Base-by-base conservation (phyloP, 92 coral and sea anemone genomes). In the Zoanthus gigantus region DNA sequence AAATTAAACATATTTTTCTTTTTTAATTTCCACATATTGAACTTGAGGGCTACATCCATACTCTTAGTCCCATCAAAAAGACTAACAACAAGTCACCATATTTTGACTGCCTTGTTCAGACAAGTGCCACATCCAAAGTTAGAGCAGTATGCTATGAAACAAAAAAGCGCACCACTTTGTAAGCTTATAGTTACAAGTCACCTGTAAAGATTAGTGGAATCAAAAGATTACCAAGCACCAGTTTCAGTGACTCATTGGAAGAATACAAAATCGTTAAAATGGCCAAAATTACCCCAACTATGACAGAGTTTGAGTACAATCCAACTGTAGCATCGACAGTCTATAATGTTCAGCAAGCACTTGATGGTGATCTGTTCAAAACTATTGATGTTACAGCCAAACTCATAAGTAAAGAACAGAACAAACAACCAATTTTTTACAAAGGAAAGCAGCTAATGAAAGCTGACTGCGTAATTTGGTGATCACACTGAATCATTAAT, bases 371-470 rank as follows among this genome's bases (percentile, higher is more conserved):
- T 87, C 75, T 82, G 17, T 87, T 50, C 83, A 91, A 84, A 88
- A 54, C 87, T 78, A 88, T 88, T 91, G 89, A 91, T 91, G 75
- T 91, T 29, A 88, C 86, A 88, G 94, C 86, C 16, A 91, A 88
- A 91, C 91, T 91, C 58, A 63, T 91, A 30, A 87, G 37, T 54
- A 87, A 91, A 71, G 83, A 91, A 83, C 31, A 90, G 23, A 83
- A 78, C 82, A 91, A 88, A 71, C 94, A 88, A 91, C 81, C 88
- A 68, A 83, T 91, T 72, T 48, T 88, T 71, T 47, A 31, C 78
- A 83, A 88, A 58, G 89, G 89, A 88, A 91, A 88, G 45, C 90
- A 83, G 30, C 88, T 91, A 77, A 88, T 91, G 94, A 88, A 91
- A 91, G 66, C 71, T 72, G 91, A 87, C 18, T 83, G 91, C 52